These are phyloP conservation scores for Hippocampus kuda DNA, from an alignment of 2,797 vertebrate species.

Conservation along the genomic window DNA sequence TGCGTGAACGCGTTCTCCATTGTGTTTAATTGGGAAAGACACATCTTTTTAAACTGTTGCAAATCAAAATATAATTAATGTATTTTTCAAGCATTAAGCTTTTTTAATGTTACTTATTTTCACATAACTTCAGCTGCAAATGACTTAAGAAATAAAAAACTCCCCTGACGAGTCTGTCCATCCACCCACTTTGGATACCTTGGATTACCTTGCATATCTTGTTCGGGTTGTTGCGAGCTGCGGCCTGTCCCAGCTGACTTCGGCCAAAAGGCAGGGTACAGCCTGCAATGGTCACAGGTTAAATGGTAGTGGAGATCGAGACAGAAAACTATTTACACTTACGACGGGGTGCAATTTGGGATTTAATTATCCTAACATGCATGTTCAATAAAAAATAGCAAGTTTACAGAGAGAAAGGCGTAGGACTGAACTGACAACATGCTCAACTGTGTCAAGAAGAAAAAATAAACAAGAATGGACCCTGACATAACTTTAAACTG, in stretches of 20 bases:
- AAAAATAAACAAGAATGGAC: too few relatives aligned
- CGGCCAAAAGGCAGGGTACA: neutral
- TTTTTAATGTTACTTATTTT: neutral
- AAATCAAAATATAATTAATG: neutral
- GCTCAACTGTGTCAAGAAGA: too few relatives aligned
- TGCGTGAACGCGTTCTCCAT: neutral
- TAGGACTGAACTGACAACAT: too few relatives aligned
- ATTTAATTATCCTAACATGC: too few relatives aligned
- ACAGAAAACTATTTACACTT: too few relatives aligned
- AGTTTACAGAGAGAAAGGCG: too few relatives aligned
- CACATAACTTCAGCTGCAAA: neutral
- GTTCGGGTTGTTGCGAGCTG: neutral
- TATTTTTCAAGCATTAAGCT: neutral
- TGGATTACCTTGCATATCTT: neutral
- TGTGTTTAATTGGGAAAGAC: neutral
- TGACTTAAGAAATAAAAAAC: neutral
- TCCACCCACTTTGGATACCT: neutral
- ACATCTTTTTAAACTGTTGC: neutral
- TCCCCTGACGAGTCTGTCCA: neutral
- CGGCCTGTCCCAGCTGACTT: neutral
- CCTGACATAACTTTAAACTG: too few relatives aligned
- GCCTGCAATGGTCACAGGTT: neutral
- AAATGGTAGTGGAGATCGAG: too few relatives aligned
- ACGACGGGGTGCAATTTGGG: too few relatives aligned
- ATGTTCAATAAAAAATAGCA: too few relatives aligned